A percentile compares a stretch with the other conserved stretches of the same genome.
Conservation (phyloP, 2,888 invertebrate species). For the Chaetogeoica ovagalla region DNA sequence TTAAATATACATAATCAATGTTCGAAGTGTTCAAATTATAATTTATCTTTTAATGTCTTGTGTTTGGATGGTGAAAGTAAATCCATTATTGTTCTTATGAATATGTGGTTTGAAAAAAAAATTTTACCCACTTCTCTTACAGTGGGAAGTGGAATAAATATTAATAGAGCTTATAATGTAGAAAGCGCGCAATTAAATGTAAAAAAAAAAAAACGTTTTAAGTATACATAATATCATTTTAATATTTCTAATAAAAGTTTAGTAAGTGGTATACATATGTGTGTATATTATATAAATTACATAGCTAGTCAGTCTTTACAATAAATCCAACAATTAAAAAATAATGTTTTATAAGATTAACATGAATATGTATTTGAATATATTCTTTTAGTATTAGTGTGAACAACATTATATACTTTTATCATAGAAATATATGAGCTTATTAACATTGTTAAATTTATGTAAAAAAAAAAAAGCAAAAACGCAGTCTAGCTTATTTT, state of each 20-base stretch:
- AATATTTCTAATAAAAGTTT: background rate
- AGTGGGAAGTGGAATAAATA: too few relatives aligned
- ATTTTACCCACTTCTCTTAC: too few relatives aligned
- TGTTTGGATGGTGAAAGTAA: too few relatives aligned
- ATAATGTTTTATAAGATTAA: conserved; percentile 18
- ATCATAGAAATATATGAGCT: background rate
- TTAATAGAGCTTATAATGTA: background rate
- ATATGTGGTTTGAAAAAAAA: too few relatives aligned
- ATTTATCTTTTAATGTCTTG: too few relatives aligned
- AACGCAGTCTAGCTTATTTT: background rate
- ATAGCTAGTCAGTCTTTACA: conserved; percentile 44
- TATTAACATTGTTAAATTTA: background rate
- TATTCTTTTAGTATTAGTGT: conserved; percentile 17
- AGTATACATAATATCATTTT: background rate
- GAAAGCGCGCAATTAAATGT: background rate
- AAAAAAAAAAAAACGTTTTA: too few relatives aligned
- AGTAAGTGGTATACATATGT: background rate
- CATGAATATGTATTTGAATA: conserved; percentile 3
- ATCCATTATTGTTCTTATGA: too few relatives aligned
- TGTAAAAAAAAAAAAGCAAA: conserved; percentile 15
- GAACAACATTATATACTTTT: conserved; percentile 25
- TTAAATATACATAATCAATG: too few relatives aligned
- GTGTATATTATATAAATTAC: conserved; percentile 13
- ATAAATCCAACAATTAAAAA: conserved; percentile 25
- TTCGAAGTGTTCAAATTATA: too few relatives aligned